Percentiles rank a stretch among this genome's conserved stretches.
These are phyloP conservation scores for Adoxophyes honmai DNA, from an alignment of 1,140 invertebrate genomes.

Conservation along the genomic window DNA sequence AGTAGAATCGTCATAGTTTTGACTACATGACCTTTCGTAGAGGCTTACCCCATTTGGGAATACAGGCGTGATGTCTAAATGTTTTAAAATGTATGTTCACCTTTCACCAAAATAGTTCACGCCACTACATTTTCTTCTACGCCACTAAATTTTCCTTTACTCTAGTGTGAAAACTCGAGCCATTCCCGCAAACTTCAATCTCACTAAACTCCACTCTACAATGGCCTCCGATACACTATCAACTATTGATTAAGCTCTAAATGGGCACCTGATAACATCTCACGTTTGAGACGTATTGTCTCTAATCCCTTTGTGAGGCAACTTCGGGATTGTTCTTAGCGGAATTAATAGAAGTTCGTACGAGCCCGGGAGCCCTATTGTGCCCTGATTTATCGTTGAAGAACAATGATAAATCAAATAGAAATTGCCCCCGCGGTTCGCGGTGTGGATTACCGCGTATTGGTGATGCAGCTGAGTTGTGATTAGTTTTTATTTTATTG, in stretches of 20 bases:
- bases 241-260: constrained; percentile 15
- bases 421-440: constrained; percentile 51
- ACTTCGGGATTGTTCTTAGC: constrained; percentile 65
- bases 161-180: too few species aligned
- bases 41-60: too few species aligned
- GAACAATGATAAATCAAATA: constrained; percentile 75
- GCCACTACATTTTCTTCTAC: too few species aligned
- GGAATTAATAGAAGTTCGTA: constrained; percentile 70
- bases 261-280: constrained; percentile 47
- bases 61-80: too few species aligned
- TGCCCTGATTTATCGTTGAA: constrained; percentile 70
- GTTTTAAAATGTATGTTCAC: too few species aligned
- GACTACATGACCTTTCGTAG: too few species aligned
- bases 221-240: constrained; percentile 11
- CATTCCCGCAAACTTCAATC: too few species aligned
- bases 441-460: constrained; percentile 13
- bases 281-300: constrained; percentile 63
- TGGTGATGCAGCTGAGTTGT: not conserved
- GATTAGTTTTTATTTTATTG: not conserved
- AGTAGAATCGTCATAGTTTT: too few species aligned
- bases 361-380: constrained; percentile 64
- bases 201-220: not conserved
- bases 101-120: too few species aligned
- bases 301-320: constrained; percentile 56
- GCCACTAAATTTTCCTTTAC: too few species aligned